Evolutionary conservation across 2,113 vertebrate genomes (phyloP).

Genomic region (Coryphaenoides rupestris): DNA sequence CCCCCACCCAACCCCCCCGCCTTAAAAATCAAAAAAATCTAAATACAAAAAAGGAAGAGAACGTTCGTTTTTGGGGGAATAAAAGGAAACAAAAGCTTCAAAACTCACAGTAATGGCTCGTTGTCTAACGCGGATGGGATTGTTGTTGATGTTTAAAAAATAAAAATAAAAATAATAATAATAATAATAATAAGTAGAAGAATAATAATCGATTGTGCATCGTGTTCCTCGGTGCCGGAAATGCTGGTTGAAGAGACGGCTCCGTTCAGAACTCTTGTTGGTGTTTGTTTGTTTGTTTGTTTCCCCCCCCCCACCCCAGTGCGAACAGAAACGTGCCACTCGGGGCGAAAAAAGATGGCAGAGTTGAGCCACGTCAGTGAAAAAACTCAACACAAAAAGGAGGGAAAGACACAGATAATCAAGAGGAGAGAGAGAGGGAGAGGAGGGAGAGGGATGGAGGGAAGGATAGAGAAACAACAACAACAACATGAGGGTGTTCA

Average conservation of each 20-base stretch:
- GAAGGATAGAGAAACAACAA: not conserved
- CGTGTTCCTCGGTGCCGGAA: slow-evolving; percentile 79
- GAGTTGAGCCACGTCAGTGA: slow-evolving; percentile 64
- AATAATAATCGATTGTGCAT: slow-evolving; percentile 57
- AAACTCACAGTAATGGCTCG: slow-evolving; percentile 83
- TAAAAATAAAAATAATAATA: not conserved
- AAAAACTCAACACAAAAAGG: slow-evolving; percentile 48
- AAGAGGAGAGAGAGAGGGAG: slow-evolving; percentile 11
- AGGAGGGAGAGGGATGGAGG: slow-evolving; percentile 17
- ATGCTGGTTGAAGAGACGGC: slow-evolving; percentile 85
- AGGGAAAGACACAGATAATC: slow-evolving; percentile 33
- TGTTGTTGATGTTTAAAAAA: slow-evolving; percentile 45
- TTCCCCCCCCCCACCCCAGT: slow-evolving; percentile 23
- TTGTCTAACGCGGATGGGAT: slow-evolving; percentile 56
- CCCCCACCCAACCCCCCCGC: too few relatives aligned
- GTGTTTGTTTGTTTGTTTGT: slow-evolving; percentile 30
- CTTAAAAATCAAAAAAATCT: too few relatives aligned
- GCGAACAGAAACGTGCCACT: too few relatives aligned
- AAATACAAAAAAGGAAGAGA: too few relatives aligned
- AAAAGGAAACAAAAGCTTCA: slow-evolving; percentile 64
- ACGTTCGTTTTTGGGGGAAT: too few relatives aligned
- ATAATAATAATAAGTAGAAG: not conserved
- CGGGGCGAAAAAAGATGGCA: too few relatives aligned
- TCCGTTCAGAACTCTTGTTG: slow-evolving; percentile 59
- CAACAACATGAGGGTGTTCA: not conserved